Conservation (phyloP, 2,888 invertebrate species). For the Cheilosia vernalis region DNA sequence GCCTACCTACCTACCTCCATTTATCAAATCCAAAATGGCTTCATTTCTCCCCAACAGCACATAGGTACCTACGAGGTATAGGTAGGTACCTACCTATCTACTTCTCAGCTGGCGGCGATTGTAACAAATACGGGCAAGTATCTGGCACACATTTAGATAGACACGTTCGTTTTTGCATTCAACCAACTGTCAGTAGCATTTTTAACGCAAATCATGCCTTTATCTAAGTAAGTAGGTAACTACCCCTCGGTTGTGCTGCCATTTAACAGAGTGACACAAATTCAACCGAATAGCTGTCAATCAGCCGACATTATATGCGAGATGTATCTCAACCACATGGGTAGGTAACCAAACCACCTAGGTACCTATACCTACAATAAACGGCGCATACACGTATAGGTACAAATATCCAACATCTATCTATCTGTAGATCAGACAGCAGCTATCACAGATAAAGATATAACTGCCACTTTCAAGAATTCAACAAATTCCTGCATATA, state of each 20-base stretch:
- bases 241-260: slow-evolving; percentile 21
- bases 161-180: slow-evolving; percentile 21
- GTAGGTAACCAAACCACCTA: background rate
- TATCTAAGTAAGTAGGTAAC: background rate
- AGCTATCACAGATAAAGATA: slow-evolving; percentile 55
- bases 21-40: slow-evolving; percentile 44
- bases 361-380: slow-evolving; percentile 2
- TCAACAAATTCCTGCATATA: slow-evolving; percentile 48
- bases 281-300: slow-evolving; percentile 58
- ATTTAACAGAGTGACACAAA: slow-evolving; percentile 53
- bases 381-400: background rate
- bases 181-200: slow-evolving; percentile 46
- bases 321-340: slow-evolving; percentile 36
- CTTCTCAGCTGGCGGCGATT: slow-evolving; percentile 28
- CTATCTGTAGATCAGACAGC: slow-evolving; percentile 24
- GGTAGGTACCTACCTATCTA: too few relatives aligned
- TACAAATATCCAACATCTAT: slow-evolving; percentile 18
- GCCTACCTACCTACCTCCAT: background rate
- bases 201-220: slow-evolving; percentile 18
- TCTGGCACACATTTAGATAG: slow-evolving; percentile 12
- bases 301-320: slow-evolving; percentile 46
- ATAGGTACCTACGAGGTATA: too few relatives aligned
- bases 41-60: background rate
- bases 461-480: slow-evolving; percentile 57
- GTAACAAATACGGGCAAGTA: slow-evolving; percentile 30